Conservation (phyloP, 2,888 invertebrate species). For the Cactoblastis cactorum region DNA sequence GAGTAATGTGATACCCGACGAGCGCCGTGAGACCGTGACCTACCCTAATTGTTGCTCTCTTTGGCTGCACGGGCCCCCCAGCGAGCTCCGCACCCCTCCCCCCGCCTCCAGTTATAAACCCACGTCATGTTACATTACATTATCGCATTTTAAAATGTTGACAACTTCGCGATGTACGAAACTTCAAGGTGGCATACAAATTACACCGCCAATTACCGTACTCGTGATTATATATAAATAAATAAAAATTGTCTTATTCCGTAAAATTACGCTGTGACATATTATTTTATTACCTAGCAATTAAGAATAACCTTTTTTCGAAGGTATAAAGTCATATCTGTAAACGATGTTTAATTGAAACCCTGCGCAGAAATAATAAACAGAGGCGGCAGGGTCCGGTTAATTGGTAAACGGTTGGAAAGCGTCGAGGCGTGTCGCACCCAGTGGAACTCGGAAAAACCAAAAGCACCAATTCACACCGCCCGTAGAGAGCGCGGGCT, state of each 20-base stretch:
- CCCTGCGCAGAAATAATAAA: constrained; percentile 5
- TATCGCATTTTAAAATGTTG: constrained; percentile 8
- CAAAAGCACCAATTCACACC: constrained; percentile 25
- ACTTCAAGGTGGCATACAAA: background rate
- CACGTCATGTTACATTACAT: constrained; percentile 6
- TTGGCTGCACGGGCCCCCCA: background rate
- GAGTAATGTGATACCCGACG: background rate
- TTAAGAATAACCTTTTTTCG: background rate
- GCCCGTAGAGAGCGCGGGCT: background rate
- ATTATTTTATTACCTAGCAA: background rate
- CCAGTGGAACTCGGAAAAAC: constrained; percentile 20
- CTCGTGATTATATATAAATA: background rate
- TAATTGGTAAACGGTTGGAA: constrained; percentile 16
- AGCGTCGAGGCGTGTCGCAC: constrained; percentile 14
- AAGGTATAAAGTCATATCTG: background rate
- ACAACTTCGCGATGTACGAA: background rate
- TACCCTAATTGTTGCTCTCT: constrained; percentile 21
- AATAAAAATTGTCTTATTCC: background rate
- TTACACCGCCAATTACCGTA: background rate
- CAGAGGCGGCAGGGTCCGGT: background rate
- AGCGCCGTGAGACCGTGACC: constrained; percentile 15
- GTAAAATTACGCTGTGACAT: background rate
- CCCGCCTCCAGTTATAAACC: constrained; percentile 7
- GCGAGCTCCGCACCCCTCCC: background rate
- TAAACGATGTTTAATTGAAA: background rate